Conservation (phyloP, 1,140 invertebrate species). For the Bombus confusus region DNA sequence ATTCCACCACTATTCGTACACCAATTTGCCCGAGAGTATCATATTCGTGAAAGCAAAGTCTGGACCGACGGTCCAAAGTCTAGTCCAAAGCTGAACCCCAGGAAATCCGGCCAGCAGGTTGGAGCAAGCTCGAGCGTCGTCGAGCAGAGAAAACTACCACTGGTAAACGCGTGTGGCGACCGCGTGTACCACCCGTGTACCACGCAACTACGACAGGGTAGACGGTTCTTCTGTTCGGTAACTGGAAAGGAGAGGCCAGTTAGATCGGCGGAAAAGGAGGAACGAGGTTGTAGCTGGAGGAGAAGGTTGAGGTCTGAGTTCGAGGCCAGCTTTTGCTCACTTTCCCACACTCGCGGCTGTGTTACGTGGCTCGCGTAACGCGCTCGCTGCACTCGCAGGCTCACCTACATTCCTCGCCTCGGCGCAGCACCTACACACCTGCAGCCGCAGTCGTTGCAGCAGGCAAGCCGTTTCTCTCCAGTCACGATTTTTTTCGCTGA, state of each 20-base stretch:
- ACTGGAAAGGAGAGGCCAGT: slow-evolving; percentile 45
- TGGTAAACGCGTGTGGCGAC: neutral
- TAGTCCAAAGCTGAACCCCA: neutral
- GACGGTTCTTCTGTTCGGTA: slow-evolving; percentile 42
- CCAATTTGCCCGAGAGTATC: too few relatives aligned
- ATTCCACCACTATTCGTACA: too few relatives aligned
- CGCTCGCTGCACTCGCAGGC: slow-evolving; percentile 42
- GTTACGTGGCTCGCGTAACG: slow-evolving; percentile 56
- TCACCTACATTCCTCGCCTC: slow-evolving; percentile 48
- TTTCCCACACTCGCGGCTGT: slow-evolving; percentile 70
- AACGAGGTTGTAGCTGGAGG: slow-evolving; percentile 52
- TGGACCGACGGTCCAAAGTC: too few relatives aligned
- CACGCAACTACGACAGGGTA: slow-evolving; percentile 26
- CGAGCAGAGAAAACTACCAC: neutral
- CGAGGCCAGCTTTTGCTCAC: slow-evolving; percentile 74
- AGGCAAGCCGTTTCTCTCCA: neutral
- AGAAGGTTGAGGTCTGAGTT: slow-evolving; percentile 76
- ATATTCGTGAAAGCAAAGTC: too few relatives aligned
- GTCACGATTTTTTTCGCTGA: fast-evolving
- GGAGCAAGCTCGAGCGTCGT: neutral
- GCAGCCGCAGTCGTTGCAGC: neutral
- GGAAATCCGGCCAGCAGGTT: neutral
- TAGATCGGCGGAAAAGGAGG: slow-evolving; percentile 47
- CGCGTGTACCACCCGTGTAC: neutral
- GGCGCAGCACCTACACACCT: neutral